A percentile compares a stretch with the other conserved stretches of the same genome.
Evolutionary conservation across 1,140 invertebrate genomes (phyloP).

Genomic region (Drosophila suzukii): DNA sequence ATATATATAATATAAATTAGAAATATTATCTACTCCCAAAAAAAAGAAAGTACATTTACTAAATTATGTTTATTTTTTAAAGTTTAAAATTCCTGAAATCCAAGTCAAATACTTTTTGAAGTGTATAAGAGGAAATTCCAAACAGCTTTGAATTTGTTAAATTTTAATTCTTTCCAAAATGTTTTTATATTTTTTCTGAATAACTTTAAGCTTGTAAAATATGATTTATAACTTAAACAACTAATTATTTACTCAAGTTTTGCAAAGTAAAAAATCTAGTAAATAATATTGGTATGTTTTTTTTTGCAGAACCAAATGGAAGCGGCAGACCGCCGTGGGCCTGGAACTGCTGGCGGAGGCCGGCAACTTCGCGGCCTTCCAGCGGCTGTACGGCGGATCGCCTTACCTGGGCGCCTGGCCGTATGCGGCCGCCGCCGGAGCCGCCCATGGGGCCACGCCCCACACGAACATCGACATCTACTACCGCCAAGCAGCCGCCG

Average conservation of each 20-base stretch:
- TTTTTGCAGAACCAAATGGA: constrained; percentile 98
- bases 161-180: no score
- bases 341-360: constrained; percentile 98
- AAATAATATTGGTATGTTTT: background rate
- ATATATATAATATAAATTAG: no score
- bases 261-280: background rate
- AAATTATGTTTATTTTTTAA: no score
- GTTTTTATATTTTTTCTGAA: no score
- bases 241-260: background rate
- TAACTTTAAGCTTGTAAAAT: no score
- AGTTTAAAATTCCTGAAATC: no score
- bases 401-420: constrained; percentile 88
- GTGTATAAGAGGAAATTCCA: no score
- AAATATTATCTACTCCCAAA: no score
- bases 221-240: no score
- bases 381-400: constrained; percentile 93
- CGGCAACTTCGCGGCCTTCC: constrained; percentile 98
- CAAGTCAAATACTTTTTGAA: no score
- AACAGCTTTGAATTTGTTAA: no score
- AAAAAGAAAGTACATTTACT: no score
- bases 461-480: constrained; percentile 90
- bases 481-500: constrained; percentile 90
- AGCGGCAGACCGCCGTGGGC: constrained; percentile 98
- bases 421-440: constrained; percentile 84
- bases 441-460: constrained; percentile 86